Evolutionary conservation across 2,888 invertebrate genomes (phyloP), one percentile per base, ranked within the genome.

Genomic region (Scelioninae gen. 1): DNA sequence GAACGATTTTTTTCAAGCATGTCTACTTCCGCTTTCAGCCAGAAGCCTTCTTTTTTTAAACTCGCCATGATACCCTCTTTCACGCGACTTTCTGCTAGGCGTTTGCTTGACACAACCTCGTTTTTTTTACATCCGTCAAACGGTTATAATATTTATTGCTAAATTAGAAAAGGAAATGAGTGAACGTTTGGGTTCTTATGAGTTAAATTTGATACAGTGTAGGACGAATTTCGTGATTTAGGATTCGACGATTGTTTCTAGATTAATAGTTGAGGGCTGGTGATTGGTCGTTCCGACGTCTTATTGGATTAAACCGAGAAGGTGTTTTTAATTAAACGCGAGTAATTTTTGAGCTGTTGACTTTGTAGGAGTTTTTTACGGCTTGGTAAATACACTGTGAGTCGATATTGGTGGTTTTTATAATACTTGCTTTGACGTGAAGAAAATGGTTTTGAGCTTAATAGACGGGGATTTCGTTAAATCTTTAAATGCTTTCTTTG

Each of bases 1-100:
- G 56, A 84, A 69, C 78, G 78, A 81, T 84, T 78, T 84, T 80
- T 74, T 74, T 60, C 71, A 68, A 80, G 63, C 49, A 51, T 43
- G 72, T 63, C 69, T 74, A 65, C 74, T 34, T 47, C 74, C 47
- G 81, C 84, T 81, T 81, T 77, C 77, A 84, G 23, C 58, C 45
- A 55, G 55, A 63, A 23, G 23, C 23, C 1, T 23, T 58, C 55
- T 78, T 75, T 81, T 72, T 80, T 80, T 77, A 53, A 62, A 47
- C 53, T 32, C 68, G 60, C 65, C 65, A 72, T 66, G 74, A 74
- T 74, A 74, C 74, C 47, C 71, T 72, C 79, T 71, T 79, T 81
- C 69, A 43, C 69, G 31, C 32, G 43, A 69, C 82, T 74, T 75
- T 78, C 53, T 47, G 23, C 45, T 45, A 11, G 32, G 40, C 62